Percentiles rank a stretch among this genome's conserved stretches.
Evolutionary conservation across 2,888 invertebrate species (phyloP).

Genomic region (Emmelina monodactyla): DNA sequence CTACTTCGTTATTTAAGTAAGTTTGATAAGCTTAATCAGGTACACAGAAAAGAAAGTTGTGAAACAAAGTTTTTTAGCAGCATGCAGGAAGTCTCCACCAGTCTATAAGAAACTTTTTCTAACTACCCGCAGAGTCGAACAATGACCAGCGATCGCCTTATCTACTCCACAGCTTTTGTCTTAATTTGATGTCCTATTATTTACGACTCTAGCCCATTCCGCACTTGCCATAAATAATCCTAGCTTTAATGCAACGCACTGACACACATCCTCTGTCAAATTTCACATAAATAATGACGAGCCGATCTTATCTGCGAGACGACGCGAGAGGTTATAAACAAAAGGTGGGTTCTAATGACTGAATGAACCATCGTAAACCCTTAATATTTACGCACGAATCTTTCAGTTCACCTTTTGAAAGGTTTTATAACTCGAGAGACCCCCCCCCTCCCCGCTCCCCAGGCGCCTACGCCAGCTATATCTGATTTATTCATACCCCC

Average conservation of each 20-base stretch:
- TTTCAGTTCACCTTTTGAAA: conserved; percentile 55
- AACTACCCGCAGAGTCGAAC: too few relatives aligned
- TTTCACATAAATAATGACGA: conserved; percentile 59
- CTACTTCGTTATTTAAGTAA: too few relatives aligned
- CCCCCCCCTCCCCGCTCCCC: conserved; percentile 38
- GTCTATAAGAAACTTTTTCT: too few relatives aligned
- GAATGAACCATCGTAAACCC: conserved; percentile 58
- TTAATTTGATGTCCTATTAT: conserved; percentile 56
- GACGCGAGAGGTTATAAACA: conserved; percentile 55
- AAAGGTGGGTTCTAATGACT: conserved; percentile 55
- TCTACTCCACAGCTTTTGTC: conserved; percentile 54
- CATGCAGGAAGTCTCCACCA: too few relatives aligned
- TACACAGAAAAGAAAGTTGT: too few relatives aligned
- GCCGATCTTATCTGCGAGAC: too few relatives aligned
- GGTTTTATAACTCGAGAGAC: conserved; percentile 52
- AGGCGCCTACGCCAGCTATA: conserved; percentile 49
- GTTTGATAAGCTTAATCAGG: too few relatives aligned
- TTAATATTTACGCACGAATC: conserved; percentile 57
- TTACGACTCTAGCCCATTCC: conserved; percentile 38
- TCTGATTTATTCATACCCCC: conserved; percentile 64
- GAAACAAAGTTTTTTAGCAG: too few relatives aligned
- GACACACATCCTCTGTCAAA: conserved; percentile 41
- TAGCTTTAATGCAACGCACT: conserved; percentile 33
- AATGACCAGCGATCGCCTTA: conserved; percentile 45
- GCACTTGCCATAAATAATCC: conserved; percentile 54